Evolutionary conservation across 2,113 vertebrate species (phyloP), one percentile per base, ranked within the genome.

Genomic region (Phylloscopus whistleri): DNA sequence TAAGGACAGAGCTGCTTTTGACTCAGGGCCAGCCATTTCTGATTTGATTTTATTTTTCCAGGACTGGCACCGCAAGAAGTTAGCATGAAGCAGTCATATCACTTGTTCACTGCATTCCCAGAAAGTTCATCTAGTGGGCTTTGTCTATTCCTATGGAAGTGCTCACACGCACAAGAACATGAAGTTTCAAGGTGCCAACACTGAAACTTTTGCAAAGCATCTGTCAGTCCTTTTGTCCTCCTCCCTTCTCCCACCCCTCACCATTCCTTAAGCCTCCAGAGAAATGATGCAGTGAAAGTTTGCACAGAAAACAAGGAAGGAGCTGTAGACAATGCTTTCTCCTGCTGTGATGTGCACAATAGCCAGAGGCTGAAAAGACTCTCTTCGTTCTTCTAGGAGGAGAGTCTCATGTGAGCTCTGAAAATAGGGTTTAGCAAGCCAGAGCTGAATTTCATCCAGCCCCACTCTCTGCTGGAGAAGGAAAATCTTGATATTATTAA

Each of bases 401-500:
- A 82, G 37, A 86, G 70, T 86, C 90, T 83, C 85, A n/a, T 74
- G 76, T 68, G 73, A 91, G 56, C 60, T 92, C 92, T 88, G 85
- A 78, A 85, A 96, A 96, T 60, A 94, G 80, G 85, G 58, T 78
- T 60, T 3, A 84, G 46, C 84, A 80, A 89, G 83, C 83, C 88
- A 95, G 68, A 88, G 72, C 59, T 90, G 92, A 97, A 94, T 84
- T 90, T 70, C 85, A 24, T 90, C 90, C 75, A 81, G 70, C 60
- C 93, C 46, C 73, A 53, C 55, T 92, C 91, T 87, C 80, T 83
- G 53, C 70, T 89, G 88, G 90, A 96, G 86, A 96, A 82, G 85
- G 88, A 68, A 96, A 95, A 97, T 94, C 63, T 91, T 69, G 78
- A 76, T 81, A 79, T 62, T 81, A 84, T 93, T 93, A 96, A 94